Percentiles rank a stretch among this genome's conserved stretches.
Evolutionary conservation across 1,140 invertebrate species (phyloP).

Genomic region (Heliconius eleuchia): DNA sequence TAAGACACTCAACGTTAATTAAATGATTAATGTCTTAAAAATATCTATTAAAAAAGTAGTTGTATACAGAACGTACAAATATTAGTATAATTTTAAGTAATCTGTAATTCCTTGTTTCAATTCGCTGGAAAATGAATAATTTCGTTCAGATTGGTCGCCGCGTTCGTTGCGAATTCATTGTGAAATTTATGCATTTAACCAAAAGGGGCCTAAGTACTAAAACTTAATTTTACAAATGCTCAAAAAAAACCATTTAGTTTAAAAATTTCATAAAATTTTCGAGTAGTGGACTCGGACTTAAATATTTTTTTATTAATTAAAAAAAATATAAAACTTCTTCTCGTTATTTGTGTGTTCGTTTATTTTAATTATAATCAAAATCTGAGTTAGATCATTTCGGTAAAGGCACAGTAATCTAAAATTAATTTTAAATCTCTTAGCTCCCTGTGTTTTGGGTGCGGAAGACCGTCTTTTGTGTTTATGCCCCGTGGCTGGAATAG

Average conservation of each 20-base stretch:
- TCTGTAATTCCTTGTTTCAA: not conserved
- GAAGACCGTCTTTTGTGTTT: constrained; percentile 3
- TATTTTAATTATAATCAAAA: not conserved
- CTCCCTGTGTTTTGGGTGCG: constrained; percentile 11
- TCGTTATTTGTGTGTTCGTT: too few species aligned
- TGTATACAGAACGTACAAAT: not conserved
- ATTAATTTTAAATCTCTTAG: constrained; percentile 3
- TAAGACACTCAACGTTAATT: too few species aligned
- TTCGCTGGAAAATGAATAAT: not conserved
- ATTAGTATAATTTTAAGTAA: not conserved
- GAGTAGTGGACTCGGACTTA: too few species aligned
- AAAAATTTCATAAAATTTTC: too few species aligned
- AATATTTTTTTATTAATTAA: too few species aligned
- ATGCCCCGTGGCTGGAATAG: not conserved
- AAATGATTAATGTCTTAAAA: too few species aligned
- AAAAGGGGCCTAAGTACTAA: not conserved
- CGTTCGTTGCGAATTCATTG: not conserved
- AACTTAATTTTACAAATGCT: not conserved
- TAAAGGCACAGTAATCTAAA: not conserved
- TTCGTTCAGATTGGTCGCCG: not conserved
- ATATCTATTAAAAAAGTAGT: too few species aligned
- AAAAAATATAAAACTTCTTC: too few species aligned
- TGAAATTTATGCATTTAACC: not conserved
- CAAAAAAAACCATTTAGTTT: too few species aligned
- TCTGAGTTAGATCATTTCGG: not conserved